phyloP scores from a whole-genome alignment of 2,113 vertebrate genomes.

The Clupea harengus region DNA sequence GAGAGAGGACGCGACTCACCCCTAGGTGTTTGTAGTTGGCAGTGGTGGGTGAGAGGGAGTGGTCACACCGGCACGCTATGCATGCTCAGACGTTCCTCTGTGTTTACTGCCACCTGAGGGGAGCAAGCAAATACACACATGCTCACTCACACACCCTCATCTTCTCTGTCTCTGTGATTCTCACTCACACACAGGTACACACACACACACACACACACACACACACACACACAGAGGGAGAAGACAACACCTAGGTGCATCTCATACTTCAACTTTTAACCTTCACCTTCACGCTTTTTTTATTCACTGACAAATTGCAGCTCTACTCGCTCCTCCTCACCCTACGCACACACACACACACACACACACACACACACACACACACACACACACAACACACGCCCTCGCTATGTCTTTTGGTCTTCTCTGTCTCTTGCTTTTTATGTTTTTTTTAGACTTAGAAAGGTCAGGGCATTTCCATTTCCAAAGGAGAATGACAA shows the following conservation, averaged over 20 bases:
- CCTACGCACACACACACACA: background rate
- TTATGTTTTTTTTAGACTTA: background rate
- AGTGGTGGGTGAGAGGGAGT: slow-evolving; percentile 8
- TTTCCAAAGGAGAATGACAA: background rate
- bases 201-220: background rate
- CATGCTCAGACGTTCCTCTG: background rate
- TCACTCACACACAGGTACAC: slow-evolving; percentile 14
- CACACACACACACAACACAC: background rate
- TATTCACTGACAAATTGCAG: background rate
- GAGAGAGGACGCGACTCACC: slow-evolving; percentile 6
- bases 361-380: background rate
- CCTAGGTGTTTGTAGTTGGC: slow-evolving; percentile 6
- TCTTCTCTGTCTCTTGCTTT: background rate
- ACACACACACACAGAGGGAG: background rate
- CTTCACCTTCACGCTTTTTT: background rate
- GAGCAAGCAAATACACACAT: slow-evolving; percentile 9
- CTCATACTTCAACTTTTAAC: slow-evolving; percentile 11
- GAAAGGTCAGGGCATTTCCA: background rate
- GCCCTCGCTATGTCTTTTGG: background rate
- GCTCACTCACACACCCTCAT: slow-evolving; percentile 15
- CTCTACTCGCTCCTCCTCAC: background rate
- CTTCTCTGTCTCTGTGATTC: slow-evolving; percentile 11
- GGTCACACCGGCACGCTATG: slow-evolving; percentile 12
- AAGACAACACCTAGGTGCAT: slow-evolving; percentile 6
- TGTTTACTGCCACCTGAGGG: slow-evolving; percentile 6